Base-by-base conservation (phyloP, 2,113 vertebrate species). In the Agapornis roseicollis region DNA sequence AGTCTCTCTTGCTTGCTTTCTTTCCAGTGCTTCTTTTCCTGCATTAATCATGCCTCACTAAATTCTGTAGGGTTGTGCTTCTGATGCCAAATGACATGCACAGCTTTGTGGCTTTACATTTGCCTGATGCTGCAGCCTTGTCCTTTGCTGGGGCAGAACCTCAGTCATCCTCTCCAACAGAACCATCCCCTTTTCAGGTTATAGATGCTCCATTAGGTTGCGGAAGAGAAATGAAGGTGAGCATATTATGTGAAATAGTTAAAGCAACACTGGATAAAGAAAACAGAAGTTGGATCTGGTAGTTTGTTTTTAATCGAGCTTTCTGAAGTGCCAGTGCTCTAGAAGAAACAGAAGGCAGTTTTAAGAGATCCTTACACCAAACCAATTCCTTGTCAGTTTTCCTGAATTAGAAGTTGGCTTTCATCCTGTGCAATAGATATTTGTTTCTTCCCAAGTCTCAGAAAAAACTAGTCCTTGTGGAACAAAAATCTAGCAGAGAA, bases 331-430 rank as follows among this genome's bases (percentile, higher is more conserved):
- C 47, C 61, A 90, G 80, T 92, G 82, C 60, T 92, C 44, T 71
- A 68, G 85, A 79, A 77, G 82, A 80, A 92, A 85, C 93, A 94
- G 93, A 97, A 95, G 82, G 92, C 35, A 76, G 41, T 84, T 93
- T 92, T 88, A 95, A 95, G 93, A 92, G 79, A 95, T 61, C 69
- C 65, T 92, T 41, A 49, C 65, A 94, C 69, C 25, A 64, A 94
- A 52, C 27, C 18, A 71, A 24, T 52, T 93, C 31, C 56, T 76
- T 95, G 65, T 66, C 66, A 90, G 52, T 74, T 88, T 90, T 95
- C 88, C 83, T 74, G 70, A 95, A 95, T 94, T 96, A 95, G 88
- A 90, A 60, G 41, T 72, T 96, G 93, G 80, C 93, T 93, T 94
- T 87, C 69, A 86, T 94, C 83, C 47, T 47, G 10, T 2, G 9